These are phyloP conservation scores for Brachionus angularis DNA, from an alignment of 1,140 invertebrate species.

Conservation along the genomic window DNA sequence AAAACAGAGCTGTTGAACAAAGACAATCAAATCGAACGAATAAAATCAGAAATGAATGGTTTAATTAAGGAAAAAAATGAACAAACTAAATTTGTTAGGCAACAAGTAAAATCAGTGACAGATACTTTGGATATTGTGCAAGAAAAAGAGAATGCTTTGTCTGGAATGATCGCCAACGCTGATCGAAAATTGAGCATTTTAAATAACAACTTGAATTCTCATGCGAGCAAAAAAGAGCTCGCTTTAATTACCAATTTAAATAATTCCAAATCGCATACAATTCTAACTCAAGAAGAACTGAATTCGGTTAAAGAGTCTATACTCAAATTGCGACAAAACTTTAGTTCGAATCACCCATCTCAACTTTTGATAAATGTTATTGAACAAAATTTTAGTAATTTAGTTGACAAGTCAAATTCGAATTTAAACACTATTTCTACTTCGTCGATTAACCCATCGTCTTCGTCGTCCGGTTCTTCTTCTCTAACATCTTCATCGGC, in stretches of 20 bases:
- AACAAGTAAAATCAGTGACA: conserved; percentile 35
- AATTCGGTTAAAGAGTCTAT: conserved; percentile 8
- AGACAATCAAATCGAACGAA: conserved; percentile 3
- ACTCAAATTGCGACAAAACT: neutral
- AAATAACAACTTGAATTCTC: neutral
- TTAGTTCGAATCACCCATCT: conserved; percentile 1
- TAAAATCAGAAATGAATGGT: conserved; percentile 5
- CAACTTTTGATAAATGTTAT: conserved; percentile 17
- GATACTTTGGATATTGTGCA: conserved; percentile 29
- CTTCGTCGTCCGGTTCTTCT: conserved; percentile 5
- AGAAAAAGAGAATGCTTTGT: conserved; percentile 37
- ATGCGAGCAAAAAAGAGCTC: conserved; percentile 3
- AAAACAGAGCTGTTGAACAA: neutral
- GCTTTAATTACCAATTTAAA: neutral
- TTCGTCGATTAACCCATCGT: too few species aligned
- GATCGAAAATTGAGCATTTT: conserved; percentile 15
- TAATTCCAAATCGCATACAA: too few species aligned
- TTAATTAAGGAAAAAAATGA: neutral
- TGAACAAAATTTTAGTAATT: conserved; percentile 24
- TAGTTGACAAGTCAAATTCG: neutral
- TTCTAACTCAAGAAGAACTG: conserved; percentile 10
- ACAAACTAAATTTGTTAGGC: conserved; percentile 6
- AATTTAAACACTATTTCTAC: too few species aligned
- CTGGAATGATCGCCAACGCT: conserved; percentile 25
- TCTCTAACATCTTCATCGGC: conserved; percentile 37